Conservation (phyloP, 2,113 vertebrate species). For the Neopipo cinnamomea region DNA sequence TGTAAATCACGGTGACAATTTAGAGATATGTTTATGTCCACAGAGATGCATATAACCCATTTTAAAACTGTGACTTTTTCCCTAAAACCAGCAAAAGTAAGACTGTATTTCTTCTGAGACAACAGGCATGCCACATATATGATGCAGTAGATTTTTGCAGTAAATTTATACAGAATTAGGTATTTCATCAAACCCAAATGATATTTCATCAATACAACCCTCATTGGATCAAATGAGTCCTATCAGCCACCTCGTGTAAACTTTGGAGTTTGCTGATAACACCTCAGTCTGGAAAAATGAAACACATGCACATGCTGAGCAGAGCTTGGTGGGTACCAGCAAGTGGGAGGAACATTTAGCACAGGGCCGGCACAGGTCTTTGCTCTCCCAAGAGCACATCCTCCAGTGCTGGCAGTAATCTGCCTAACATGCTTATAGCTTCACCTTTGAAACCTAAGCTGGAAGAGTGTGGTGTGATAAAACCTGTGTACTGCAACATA, state of each 20-base stretch:
- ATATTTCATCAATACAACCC: neutral
- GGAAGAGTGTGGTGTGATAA: neutral
- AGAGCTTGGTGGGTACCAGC: neutral
- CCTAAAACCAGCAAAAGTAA: neutral
- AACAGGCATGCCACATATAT: neutral
- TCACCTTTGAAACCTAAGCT: neutral
- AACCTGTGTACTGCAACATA: accelerated
- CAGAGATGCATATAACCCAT: neutral
- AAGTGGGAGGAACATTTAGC: neutral
- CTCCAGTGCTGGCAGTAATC: neutral
- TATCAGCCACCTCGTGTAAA: neutral
- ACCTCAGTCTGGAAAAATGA: neutral
- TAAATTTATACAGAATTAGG: neutral
- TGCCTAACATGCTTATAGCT: neutral
- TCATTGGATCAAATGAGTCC: neutral
- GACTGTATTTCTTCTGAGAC: neutral
- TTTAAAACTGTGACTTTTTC: neutral
- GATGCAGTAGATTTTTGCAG: neutral
- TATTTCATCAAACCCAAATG: neutral
- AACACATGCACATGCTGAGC: accelerated
- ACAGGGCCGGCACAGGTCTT: neutral
- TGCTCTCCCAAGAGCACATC: neutral
- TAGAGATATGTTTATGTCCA: neutral
- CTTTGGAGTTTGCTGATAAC: neutral
- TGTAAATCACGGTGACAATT: neutral